phyloP scores from a whole-genome alignment of 2,888 invertebrate genomes.

The Sphaerophoria taeniata region DNA sequence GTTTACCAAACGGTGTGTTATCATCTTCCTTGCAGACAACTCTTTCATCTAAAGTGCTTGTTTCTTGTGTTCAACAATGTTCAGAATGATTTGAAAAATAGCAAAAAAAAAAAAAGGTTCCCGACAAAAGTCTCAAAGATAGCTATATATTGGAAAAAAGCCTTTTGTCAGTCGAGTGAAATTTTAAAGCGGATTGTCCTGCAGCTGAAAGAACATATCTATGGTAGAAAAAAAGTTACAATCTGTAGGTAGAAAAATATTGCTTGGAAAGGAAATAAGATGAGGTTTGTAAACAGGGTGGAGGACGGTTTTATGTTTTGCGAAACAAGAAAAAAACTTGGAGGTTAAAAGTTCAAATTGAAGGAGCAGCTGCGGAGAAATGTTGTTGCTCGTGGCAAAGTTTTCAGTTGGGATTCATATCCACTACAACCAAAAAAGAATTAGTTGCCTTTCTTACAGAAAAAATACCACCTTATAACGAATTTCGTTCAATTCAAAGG shows the following conservation, averaged over 20 bases:
- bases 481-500: too few species aligned
- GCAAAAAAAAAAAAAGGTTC: not conserved
- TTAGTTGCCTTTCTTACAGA: too few species aligned
- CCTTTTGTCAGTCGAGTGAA: slow-evolving; percentile 43
- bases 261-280: too few species aligned
- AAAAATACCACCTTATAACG: too few species aligned
- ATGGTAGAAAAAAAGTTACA: not conserved
- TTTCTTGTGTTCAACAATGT: slow-evolving; percentile 31
- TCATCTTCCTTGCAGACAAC: slow-evolving; percentile 43
- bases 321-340: too few species aligned
- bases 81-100: slow-evolving; percentile 39
- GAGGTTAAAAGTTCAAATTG: too few species aligned
- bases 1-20: slow-evolving; percentile 25
- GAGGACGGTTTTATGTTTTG: too few species aligned
- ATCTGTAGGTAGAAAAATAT: not conserved
- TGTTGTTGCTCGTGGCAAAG: too few species aligned
- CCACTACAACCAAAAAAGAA: too few species aligned
- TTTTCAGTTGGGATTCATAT: too few species aligned
- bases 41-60: slow-evolving; percentile 27
- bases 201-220: slow-evolving; percentile 47
- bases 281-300: too few species aligned
- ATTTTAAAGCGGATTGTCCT: slow-evolving; percentile 39
- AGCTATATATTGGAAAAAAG: slow-evolving; percentile 24
- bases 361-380: too few species aligned
- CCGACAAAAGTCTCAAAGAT: not conserved